Conservation (phyloP, 2,113 vertebrate genomes). For the Loxodonta africana region DNA sequence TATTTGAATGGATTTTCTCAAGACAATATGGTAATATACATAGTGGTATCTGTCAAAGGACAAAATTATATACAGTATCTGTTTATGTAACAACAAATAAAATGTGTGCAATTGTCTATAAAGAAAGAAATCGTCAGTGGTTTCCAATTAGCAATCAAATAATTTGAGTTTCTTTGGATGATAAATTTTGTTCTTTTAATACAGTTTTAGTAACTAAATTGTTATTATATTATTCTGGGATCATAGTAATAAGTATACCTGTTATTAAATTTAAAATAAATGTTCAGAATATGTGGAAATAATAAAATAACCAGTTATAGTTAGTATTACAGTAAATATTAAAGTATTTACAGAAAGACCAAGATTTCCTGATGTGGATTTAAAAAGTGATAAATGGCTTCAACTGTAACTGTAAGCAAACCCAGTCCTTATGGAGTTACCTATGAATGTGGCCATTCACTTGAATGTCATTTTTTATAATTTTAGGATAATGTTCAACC, state of each 20-base stretch:
- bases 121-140: not conserved
- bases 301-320: not conserved
- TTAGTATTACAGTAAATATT: not conserved
- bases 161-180: not conserved
- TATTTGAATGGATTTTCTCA: not conserved
- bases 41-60: not conserved
- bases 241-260: not conserved
- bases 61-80: not conserved
- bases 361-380: not conserved
- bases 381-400: not conserved
- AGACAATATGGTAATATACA: not conserved
- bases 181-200: not conserved
- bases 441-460: not conserved
- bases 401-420: not conserved
- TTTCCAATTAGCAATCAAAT: conserved; percentile 29
- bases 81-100: conserved; percentile 19
- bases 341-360: not conserved
- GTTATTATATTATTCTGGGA: not conserved
- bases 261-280: conserved; percentile 18
- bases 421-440: not conserved
- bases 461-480: not conserved
- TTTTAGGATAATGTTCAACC: not conserved
- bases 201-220: not conserved
- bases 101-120: not conserved
- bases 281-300: conserved; percentile 9